Evolutionary conservation across 64 coral and sea anemone species (phyloP).

Genomic region (Montipora capricornis): DNA sequence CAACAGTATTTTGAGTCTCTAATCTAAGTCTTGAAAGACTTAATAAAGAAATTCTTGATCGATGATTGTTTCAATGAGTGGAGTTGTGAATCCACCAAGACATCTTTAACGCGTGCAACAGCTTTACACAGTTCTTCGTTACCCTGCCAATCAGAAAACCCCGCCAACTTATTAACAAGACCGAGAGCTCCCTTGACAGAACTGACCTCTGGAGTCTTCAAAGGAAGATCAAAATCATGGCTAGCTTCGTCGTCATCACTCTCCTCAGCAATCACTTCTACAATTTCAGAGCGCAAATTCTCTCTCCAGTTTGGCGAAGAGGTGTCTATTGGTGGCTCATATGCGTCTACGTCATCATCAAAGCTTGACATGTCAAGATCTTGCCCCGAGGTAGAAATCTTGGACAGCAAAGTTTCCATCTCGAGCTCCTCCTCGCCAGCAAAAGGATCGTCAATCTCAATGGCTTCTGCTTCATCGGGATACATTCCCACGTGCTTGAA

Average conservation of each 20-base stretch:
- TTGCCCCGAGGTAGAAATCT: conserved; percentile 16
- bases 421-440: no score
- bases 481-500: conserved; percentile 11
- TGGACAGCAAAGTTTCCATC: background rate
- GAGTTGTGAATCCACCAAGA: conserved; percentile 16
- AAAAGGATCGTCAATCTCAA: no score
- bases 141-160: conserved; percentile 13
- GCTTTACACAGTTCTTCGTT: background rate
- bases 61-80: conserved; percentile 42
- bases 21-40: conserved; percentile 45
- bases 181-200: background rate
- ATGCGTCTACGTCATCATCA: conserved; percentile 31
- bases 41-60: conserved; percentile 42
- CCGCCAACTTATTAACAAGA: conserved; percentile 14
- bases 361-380: conserved; percentile 25
- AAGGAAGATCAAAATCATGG: conserved; percentile 17
- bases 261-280: conserved; percentile 21
- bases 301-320: conserved; percentile 19
- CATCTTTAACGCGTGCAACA: conserved; percentile 6
- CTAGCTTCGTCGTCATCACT: conserved; percentile 14
- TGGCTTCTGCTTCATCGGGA: no score
- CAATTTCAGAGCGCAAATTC: conserved; percentile 35
- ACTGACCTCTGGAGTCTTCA: background rate
- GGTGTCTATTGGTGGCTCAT: conserved; percentile 20
- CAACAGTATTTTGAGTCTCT: conserved; percentile 35